phyloP scores from a whole-genome alignment of 1,140 invertebrate species.

The Penaeus vannamei region DNA sequence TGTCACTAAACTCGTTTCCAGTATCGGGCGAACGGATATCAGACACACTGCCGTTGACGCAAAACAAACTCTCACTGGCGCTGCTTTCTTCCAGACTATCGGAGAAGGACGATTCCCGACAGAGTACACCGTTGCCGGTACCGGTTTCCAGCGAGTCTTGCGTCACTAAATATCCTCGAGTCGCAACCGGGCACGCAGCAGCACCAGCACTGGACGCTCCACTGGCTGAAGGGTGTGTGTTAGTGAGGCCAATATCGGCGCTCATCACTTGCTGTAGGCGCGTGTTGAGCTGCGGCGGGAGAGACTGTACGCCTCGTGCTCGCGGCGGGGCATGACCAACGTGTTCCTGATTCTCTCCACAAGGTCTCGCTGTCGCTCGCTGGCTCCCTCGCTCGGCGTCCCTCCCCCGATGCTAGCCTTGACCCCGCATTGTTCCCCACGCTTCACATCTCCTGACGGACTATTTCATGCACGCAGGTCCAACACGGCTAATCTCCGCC shows the following conservation, averaged over 20 bases:
- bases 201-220: slow-evolving; percentile 35
- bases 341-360: no score
- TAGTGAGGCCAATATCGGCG: slow-evolving; percentile 8
- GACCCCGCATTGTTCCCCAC: no score
- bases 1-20: slow-evolving; percentile 26
- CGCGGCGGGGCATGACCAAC: no score
- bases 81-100: slow-evolving; percentile 34
- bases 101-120: neutral
- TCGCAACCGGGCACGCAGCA: neutral
- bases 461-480: no score
- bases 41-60: neutral
- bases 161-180: neutral
- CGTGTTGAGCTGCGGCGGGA: no score
- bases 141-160: neutral
- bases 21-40: neutral
- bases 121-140: neutral
- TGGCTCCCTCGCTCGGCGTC: no score
- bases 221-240: slow-evolving; percentile 3
- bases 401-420: no score
- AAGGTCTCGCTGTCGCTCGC: no score
- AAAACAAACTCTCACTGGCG: neutral
- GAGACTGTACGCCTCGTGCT: no score
- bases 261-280: slow-evolving; percentile 46
- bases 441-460: no score
- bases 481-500: no score